These are phyloP conservation scores for Polypedilum pembai DNA, from an alignment of 1,140 invertebrate species.

Conservation along the genomic window DNA sequence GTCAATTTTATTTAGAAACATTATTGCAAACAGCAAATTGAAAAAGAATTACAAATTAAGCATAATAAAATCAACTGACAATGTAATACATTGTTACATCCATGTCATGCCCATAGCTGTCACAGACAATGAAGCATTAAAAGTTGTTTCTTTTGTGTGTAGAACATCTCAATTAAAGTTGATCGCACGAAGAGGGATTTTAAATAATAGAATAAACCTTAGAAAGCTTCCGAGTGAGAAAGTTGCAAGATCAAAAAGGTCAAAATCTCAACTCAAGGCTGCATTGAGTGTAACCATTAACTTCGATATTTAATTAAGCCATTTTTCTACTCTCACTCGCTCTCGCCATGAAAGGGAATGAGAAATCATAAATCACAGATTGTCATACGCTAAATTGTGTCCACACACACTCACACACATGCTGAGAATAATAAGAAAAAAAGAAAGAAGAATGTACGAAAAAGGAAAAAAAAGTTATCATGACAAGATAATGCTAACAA, in stretches of 20 bases:
- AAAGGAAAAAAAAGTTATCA: not conserved
- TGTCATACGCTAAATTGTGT: not conserved
- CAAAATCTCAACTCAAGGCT: not conserved
- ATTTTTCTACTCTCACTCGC: not conserved
- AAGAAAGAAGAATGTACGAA: not conserved
- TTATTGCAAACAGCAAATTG: not conserved
- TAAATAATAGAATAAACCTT: not conserved
- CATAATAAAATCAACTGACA: not conserved
- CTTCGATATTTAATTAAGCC: constrained; percentile 13
- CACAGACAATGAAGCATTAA: not conserved
- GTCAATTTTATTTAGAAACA: too few relatives aligned
- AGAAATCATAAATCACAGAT: not conserved
- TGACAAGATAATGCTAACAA: not conserved
- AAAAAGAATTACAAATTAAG: not conserved
- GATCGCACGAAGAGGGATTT: not conserved
- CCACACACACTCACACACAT: too few relatives aligned
- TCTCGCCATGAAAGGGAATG: not conserved
- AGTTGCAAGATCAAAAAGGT: not conserved
- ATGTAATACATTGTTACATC: not conserved
- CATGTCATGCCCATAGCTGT: not conserved
- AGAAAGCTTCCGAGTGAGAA: constrained; percentile 1
- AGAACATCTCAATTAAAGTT: constrained; percentile 11
- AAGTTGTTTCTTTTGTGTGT: not conserved
- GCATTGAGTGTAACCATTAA: not conserved
- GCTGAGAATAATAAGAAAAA: not conserved